A percentile compares a stretch with the other conserved stretches of the same genome.
Conservation (phyloP, 1,140 invertebrate genomes). For the Ips nitidus region DNA sequence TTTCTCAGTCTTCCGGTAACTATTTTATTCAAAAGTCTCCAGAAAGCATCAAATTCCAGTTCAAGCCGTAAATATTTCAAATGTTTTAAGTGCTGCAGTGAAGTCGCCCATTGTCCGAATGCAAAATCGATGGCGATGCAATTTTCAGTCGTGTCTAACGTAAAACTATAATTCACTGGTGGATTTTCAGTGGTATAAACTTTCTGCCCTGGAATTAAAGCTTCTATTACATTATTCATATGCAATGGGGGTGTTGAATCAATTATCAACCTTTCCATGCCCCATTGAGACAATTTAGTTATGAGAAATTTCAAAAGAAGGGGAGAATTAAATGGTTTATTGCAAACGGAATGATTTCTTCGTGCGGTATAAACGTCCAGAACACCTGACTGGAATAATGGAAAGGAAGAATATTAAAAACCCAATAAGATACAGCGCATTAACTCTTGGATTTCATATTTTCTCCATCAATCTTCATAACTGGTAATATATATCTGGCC, state of each 20-base stretch:
- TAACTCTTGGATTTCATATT: constrained; percentile 30
- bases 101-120: neutral
- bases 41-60: neutral
- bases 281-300: constrained; percentile 1
- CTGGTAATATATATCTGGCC: constrained; percentile 25
- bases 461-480: constrained; percentile 32
- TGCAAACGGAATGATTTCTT: neutral
- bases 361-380: constrained; percentile 5
- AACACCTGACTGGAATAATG: constrained; percentile 6
- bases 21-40: neutral
- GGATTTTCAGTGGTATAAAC: neutral
- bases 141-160: neutral
- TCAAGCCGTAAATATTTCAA: neutral
- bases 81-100: neutral
- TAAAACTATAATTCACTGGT: neutral
- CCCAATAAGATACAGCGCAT: constrained; percentile 26
- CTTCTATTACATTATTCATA: too few relatives aligned
- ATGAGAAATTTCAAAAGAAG: neutral
- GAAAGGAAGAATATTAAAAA: constrained; percentile 28
- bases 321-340: constrained; percentile 5
- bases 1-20: neutral
- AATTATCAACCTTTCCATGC: neutral
- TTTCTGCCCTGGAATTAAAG: neutral
- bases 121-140: neutral
- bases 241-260: neutral